These are phyloP conservation scores for Gadus macrocephalus DNA, from an alignment of 2,113 vertebrate species.

Conservation along the genomic window DNA sequence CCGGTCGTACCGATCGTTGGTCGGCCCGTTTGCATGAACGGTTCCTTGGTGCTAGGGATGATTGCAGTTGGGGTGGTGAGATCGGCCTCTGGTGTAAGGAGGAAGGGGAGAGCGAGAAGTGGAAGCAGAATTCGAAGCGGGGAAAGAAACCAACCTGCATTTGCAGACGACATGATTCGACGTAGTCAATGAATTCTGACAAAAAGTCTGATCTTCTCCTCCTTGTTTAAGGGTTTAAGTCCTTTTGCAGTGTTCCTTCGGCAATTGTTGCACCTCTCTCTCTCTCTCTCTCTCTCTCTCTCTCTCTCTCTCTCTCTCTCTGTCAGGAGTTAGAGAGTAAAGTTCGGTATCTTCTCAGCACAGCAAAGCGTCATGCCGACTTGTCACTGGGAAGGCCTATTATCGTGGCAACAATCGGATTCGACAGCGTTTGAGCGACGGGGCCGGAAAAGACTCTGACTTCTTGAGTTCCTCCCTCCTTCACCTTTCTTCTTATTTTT, in stretches of 20 bases:
- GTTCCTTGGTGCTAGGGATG: not conserved
- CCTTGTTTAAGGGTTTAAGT: not conserved
- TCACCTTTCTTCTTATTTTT: not conserved
- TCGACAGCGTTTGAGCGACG: too few relatives aligned
- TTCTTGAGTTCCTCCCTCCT: not conserved
- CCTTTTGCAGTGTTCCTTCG: too few relatives aligned
- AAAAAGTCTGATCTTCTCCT: not conserved
- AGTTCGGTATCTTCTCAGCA: too few relatives aligned
- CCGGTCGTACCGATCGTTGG: too few relatives aligned
- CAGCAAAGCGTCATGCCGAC: too few relatives aligned
- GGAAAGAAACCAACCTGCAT: not conserved
- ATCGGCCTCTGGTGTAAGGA: not conserved
- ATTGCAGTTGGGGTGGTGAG: not conserved
- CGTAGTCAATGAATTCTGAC: not conserved
- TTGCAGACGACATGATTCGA: not conserved
- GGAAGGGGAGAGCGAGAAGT: conserved; percentile 14
- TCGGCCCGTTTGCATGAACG: not conserved
- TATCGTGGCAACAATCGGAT: too few relatives aligned
- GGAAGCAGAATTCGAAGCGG: conserved; percentile 5
- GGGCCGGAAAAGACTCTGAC: too few relatives aligned
- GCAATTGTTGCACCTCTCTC: not conserved
- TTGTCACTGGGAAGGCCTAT: too few relatives aligned
- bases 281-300: too few relatives aligned
- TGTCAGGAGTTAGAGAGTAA: too few relatives aligned
- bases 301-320: not conserved